phyloP scores from a whole-genome alignment of 2,113 vertebrate genomes.

The Phrynosoma blainvillii region DNA sequence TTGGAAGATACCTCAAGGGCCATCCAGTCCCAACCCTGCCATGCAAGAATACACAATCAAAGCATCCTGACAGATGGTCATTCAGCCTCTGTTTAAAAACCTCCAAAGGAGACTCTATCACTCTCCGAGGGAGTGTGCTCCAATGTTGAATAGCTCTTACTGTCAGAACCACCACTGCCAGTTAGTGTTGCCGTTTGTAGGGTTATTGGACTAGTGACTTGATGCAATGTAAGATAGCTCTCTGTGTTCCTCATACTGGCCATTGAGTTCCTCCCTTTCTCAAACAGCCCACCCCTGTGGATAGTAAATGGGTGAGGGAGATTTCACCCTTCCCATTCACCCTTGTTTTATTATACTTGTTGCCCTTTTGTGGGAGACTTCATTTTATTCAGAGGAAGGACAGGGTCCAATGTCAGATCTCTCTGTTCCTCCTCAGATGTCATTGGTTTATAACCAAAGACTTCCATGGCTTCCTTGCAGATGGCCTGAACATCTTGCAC shows the following conservation, averaged over 20 bases:
- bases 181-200: no score
- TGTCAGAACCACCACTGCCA: no score
- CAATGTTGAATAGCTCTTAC: no score
- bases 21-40: no score
- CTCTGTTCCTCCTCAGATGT: not conserved
- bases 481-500: constrained; percentile 14
- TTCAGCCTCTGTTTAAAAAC: no score
- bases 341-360: not conserved
- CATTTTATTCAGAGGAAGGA: not conserved
- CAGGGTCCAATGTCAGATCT: not conserved
- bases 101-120: no score
- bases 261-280: not conserved
- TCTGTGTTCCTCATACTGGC: not conserved
- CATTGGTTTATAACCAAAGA: constrained; percentile 18
- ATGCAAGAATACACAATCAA: no score
- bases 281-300: not conserved
- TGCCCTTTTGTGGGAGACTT: not conserved
- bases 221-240: not conserved
- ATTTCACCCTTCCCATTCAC: not conserved
- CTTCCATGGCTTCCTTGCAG: constrained; percentile 8
- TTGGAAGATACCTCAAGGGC: no score
- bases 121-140: no score
- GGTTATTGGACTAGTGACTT: not conserved
- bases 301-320: not conserved
- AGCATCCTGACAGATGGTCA: no score